phyloP scores from a whole-genome alignment of 2,797 vertebrate species.

The Sternarchorhynchus goeldii region DNA sequence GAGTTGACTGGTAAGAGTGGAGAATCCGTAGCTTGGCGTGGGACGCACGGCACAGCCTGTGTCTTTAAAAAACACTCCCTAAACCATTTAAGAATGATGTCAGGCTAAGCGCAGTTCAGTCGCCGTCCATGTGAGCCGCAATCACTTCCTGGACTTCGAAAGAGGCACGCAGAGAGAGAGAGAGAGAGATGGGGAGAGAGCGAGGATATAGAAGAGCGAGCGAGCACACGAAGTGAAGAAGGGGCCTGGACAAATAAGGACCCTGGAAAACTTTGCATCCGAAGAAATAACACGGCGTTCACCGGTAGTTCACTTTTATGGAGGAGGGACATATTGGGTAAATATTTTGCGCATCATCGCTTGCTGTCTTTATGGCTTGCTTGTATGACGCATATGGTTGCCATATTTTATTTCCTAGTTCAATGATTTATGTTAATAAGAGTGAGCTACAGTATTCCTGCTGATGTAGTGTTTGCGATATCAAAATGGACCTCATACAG shows the following conservation, averaged over 20 bases:
- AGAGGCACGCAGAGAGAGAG: slow-evolving; percentile 59
- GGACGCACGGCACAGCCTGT: slow-evolving; percentile 60
- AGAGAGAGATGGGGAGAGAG: slow-evolving; percentile 56
- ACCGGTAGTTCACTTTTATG: slow-evolving; percentile 65
- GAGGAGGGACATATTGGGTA: slow-evolving; percentile 73
- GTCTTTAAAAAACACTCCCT: slow-evolving; percentile 75
- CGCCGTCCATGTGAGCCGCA: slow-evolving; percentile 82
- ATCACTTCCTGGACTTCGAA: slow-evolving; percentile 82
- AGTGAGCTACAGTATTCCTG: background rate
- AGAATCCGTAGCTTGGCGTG: too few species aligned
- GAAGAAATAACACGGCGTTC: slow-evolving; percentile 56
- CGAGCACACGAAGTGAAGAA: slow-evolving; percentile 59
- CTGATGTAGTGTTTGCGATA: too few species aligned
- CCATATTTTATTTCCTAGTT: slow-evolving; percentile 62
- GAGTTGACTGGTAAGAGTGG: too few species aligned
- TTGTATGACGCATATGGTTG: slow-evolving; percentile 70
- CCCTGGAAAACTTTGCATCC: slow-evolving; percentile 73
- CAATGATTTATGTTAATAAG: slow-evolving; percentile 35
- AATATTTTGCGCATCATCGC: slow-evolving; percentile 60
- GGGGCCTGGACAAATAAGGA: slow-evolving; percentile 63
- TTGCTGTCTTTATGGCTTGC: slow-evolving; percentile 49
- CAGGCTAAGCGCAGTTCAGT: slow-evolving; percentile 72
- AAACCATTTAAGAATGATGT: slow-evolving; percentile 74
- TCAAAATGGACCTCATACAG: too few species aligned
- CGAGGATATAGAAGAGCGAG: slow-evolving; percentile 62